Conservation (phyloP, 2,113 vertebrate species). For the Nothobranchius kuhntae region DNA sequence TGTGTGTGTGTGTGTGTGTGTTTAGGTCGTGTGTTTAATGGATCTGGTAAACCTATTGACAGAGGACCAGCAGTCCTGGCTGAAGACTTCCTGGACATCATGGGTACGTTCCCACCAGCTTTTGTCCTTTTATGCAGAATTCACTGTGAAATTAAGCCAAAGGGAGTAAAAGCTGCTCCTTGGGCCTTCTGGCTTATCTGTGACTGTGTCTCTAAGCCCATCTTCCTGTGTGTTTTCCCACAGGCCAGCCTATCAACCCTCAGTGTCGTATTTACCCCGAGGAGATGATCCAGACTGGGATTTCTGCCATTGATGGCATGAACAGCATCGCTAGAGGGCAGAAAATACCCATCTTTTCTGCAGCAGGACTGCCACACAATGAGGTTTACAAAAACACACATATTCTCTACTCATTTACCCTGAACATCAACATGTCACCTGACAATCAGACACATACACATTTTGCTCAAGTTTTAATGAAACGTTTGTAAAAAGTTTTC, state of each 20-base stretch:
- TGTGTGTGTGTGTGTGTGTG: background rate
- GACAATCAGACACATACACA: no score
- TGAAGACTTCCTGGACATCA: slow-evolving; percentile 85
- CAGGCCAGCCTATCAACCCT: slow-evolving; percentile 85
- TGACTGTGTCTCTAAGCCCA: background rate
- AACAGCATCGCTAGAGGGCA: slow-evolving; percentile 85
- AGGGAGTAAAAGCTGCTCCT: background rate
- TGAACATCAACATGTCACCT: no score
- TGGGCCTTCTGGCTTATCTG: background rate
- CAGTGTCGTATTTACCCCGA: slow-evolving; percentile 86
- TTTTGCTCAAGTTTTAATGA: no score
- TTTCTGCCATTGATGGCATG: slow-evolving; percentile 85
- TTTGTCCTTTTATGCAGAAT: background rate
- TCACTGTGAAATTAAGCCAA: no score
- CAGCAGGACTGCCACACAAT: slow-evolving; percentile 83
- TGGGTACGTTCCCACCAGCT: slow-evolving; percentile 67
- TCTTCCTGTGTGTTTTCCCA: background rate
- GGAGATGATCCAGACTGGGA: slow-evolving; percentile 86
- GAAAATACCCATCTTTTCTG: slow-evolving; percentile 86
- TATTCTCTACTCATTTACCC: no score
- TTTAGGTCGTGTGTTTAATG: slow-evolving; percentile 83
- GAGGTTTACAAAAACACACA: slow-evolving; percentile 66
- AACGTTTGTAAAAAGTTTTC: no score
- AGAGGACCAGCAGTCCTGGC: slow-evolving; percentile 81
- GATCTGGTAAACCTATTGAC: slow-evolving; percentile 85